Conservation (phyloP, 2,888 invertebrate genomes). For the Lepidochitona cinerea region DNA sequence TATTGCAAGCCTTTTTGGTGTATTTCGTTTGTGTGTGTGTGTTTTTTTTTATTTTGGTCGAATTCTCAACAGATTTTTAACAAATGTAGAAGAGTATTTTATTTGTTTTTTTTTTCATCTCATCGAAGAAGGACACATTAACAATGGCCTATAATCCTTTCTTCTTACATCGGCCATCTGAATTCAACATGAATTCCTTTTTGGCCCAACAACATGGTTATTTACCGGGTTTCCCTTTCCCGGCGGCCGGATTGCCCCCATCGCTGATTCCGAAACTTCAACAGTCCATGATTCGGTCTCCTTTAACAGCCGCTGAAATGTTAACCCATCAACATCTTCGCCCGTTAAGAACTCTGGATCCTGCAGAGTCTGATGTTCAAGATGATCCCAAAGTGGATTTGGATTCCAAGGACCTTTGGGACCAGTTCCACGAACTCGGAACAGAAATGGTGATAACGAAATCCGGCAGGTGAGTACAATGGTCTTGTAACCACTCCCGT, state of each 20-base stretch:
- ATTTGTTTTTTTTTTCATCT: background rate
- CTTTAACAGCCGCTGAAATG: background rate
- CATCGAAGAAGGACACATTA: too few relatives aligned
- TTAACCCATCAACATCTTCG: conserved; percentile 19
- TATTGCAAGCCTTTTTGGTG: background rate
- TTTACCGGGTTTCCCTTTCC: background rate
- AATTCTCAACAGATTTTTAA: too few relatives aligned
- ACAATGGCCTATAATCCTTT: conserved; percentile 10
- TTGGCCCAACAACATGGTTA: background rate
- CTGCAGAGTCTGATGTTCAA: conserved; percentile 90
- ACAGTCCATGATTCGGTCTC: background rate
- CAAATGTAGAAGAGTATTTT: too few relatives aligned
- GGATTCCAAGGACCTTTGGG: conserved; percentile 98
- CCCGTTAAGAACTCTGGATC: conserved; percentile 82
- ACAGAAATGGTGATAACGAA: conserved; percentile 99
- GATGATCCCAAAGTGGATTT: conserved; percentile 99
- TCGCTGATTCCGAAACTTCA: conserved; percentile 6
- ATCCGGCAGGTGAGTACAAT: conserved; percentile 92
- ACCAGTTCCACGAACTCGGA: conserved; percentile 97
- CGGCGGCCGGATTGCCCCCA: background rate
- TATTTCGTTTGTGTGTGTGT: background rate
- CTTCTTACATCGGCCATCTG: background rate
- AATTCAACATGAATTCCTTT: conserved; percentile 1
- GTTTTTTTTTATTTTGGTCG: background rate
- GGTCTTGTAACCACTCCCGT: too few relatives aligned